phyloP scores from a whole-genome alignment of 2,797 vertebrate species.

The Falco peregrinus region DNA sequence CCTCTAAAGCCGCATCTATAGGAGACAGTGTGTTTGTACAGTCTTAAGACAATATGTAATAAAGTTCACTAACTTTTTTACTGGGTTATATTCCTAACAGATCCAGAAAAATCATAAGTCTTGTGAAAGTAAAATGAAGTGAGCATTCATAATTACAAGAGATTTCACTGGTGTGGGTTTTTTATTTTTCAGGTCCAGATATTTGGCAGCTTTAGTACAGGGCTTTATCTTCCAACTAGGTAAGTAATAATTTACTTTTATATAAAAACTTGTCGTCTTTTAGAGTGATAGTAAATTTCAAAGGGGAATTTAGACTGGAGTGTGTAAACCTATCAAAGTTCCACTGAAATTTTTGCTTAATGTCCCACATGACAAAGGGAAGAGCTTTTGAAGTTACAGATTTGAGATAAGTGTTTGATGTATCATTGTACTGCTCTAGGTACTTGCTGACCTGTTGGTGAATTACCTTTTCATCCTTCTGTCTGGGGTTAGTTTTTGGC shows the following conservation, averaged over 20 bases:
- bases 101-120: neutral
- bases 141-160: neutral
- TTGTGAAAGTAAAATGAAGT: neutral
- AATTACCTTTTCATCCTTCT: neutral
- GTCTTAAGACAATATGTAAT: neutral
- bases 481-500: neutral
- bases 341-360: neutral
- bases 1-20: neutral
- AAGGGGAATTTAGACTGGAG: neutral
- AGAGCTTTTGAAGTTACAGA: neutral
- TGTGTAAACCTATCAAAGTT: neutral
- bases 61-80: neutral
- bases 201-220: slow-evolving; percentile 98
- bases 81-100: neutral
- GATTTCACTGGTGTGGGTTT: neutral
- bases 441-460: neutral
- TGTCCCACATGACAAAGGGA: neutral
- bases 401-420: neutral
- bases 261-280: neutral
- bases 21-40: neutral
- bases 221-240: slow-evolving; percentile 98
- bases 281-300: neutral
- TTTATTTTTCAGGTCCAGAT: slow-evolving; percentile 87
- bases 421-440: neutral
- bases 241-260: slow-evolving; percentile 65